Evolutionary conservation across 92 coral and sea anemone genomes (phyloP).

Genomic region (Porites evermanni): DNA sequence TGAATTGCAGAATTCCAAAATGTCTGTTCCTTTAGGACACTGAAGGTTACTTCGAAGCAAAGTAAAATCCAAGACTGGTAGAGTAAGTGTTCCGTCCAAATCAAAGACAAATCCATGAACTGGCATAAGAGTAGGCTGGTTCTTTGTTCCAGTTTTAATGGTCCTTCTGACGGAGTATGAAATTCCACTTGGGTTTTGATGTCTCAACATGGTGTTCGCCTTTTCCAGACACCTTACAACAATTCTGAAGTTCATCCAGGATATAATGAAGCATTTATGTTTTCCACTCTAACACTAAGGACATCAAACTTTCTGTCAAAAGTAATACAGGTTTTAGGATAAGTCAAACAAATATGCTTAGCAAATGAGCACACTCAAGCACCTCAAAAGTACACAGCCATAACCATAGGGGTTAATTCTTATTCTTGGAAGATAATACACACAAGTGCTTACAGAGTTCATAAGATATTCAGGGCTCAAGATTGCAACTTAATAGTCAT

Average conservation of each 20-base stretch:
- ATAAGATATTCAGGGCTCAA: no score
- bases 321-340: neutral
- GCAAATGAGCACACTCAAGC: no score
- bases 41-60: constrained; percentile 66
- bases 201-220: constrained; percentile 2
- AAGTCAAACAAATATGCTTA: no score
- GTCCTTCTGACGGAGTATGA: constrained; percentile 17
- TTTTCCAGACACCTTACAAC: neutral
- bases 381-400: no score
- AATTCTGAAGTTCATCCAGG: constrained; percentile 10
- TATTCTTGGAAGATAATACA: no score
- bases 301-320: neutral
- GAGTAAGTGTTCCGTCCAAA: constrained; percentile 91
- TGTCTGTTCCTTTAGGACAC: constrained; percentile 78
- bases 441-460: no score
- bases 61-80: constrained; percentile 82
- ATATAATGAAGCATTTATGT: neutral
- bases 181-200: constrained; percentile 4
- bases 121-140: constrained; percentile 44
- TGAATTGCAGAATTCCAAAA: constrained; percentile 68
- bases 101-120: constrained; percentile 87
- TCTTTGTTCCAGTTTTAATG: constrained; percentile 15
- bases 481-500: no score
- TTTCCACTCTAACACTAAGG: neutral
- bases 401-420: no score